Evolutionary conservation across 2,113 vertebrate genomes (phyloP), one percentile per base, ranked within the genome.

Genomic region (Ornithorhynchus anatinus): DNA sequence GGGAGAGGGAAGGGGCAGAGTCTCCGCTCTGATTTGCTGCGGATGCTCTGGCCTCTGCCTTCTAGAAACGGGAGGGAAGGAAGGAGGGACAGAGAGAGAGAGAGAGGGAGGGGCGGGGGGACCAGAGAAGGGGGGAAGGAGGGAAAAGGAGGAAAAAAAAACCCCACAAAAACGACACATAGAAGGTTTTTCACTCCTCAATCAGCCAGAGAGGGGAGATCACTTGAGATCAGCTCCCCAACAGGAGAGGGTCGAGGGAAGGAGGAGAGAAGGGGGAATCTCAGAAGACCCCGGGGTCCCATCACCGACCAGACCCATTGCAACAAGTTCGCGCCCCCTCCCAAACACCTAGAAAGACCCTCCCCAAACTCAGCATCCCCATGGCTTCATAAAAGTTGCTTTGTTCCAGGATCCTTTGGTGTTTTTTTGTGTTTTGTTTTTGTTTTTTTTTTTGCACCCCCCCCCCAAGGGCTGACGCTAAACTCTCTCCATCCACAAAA

Each of bases 21-120:
- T 80, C 51, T 8, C 29, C 22, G 45, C 78, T 70, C 84, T 86
- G 89, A 93, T 93, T 93, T 59, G 92, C 89, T 85, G 80, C 60
- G 6, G 45, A 4, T 56, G 71, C n/a, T 1, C 60, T 59, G 79
- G 86, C 91, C 78, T 86, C 84, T 84, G 91, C 77, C 80, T 74
- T 78, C 39, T 73, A 58, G 25, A 67, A 83, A 59, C 45, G 16
- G 77, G 83, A 42, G 72, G 67, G 80, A 85, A 79, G 78, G 79
- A 83, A 67, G 79, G 69, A 72, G 68, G 68, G 27, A 44, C 27
- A 39, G 38, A 2, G 75, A 39, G 58, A 56, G 68, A 23, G 60
- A 47, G 69, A 38, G 69, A 57, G 32, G 15, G 6, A 45, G 32
- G 69, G 77, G 52, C 53, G 35, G 38, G 70, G 61, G 73, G 84